These are phyloP conservation scores for Protomyctophum bolini DNA, from an alignment of 2,113 vertebrate genomes.

Conservation along the genomic window DNA sequence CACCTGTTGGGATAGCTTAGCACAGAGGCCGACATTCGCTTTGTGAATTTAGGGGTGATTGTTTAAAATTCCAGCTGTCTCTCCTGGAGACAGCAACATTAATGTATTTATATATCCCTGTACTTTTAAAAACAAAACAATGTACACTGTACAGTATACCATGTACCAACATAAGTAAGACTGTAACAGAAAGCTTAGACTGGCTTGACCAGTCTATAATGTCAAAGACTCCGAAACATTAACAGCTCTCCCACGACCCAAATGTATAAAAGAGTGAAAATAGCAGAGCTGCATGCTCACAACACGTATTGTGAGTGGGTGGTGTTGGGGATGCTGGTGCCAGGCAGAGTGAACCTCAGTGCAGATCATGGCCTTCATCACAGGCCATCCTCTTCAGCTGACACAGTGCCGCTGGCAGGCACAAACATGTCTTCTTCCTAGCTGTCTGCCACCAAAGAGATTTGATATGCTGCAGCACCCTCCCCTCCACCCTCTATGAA, in stretches of 20 bases:
- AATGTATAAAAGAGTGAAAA: too few relatives aligned
- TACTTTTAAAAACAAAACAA: too few relatives aligned
- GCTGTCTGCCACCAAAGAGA: constrained; percentile 35
- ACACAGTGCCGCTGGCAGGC: constrained; percentile 34
- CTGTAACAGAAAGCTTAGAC: too few relatives aligned
- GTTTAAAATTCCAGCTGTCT: not conserved
- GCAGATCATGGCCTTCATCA: constrained; percentile 29
- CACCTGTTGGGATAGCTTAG: constrained; percentile 51
- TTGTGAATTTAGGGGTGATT: constrained; percentile 3
- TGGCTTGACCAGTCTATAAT: too few relatives aligned
- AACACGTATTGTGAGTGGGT: not conserved
- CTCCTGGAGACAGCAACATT: not conserved
- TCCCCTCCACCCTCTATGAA: not conserved
- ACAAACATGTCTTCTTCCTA: constrained; percentile 1
- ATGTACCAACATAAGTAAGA: too few relatives aligned
- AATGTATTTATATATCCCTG: not conserved
- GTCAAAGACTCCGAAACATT: too few relatives aligned
- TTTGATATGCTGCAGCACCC: constrained; percentile 14
- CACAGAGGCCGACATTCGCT: constrained; percentile 5
- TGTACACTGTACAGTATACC: too few relatives aligned
- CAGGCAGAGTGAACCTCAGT: constrained; percentile 12
- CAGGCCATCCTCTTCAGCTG: constrained; percentile 58
- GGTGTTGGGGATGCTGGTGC: not conserved
- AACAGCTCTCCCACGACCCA: too few relatives aligned
- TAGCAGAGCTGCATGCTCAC: not conserved